Evolutionary conservation across 2,888 invertebrate genomes (phyloP), one percentile per base, ranked within the genome.

Genomic region (Dynastes grantii): DNA sequence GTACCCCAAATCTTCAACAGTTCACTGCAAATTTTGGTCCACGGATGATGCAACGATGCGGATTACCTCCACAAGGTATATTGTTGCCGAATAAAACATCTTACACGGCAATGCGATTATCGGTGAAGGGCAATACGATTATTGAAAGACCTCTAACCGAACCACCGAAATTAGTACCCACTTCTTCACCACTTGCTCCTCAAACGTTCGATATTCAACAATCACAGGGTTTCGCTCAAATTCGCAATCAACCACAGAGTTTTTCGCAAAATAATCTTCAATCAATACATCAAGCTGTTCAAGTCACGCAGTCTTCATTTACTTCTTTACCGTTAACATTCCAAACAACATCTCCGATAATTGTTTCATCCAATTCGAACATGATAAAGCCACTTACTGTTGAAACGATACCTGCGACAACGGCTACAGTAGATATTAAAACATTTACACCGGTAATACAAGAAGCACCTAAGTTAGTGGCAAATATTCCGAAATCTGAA

Each of bases 1-100:
- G 37, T 16, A 49, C 68, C 65, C 65, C 81, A 32, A 75, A 78
- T 76, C 49, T 81, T 32, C 76, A 80, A 67, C 76, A 78, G 64
- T 77, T 76, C 64, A 32, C 71, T 67, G 79, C 82, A 4, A 82
- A 85, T 81, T 76, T 82, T 40, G 89, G 89, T 80, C 89, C 90
- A 68, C 90, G 91, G 84, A 86, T 89, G 79, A 85, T 90, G 64
- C 85, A 85, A 78, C 86, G 86, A 76, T 71, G 84, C 51, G 82
- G 83, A 58, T 55, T 84, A 75, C 83, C 84, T 51, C 83, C 85
- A 13, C 84, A 83, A 80, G 84, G 85, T 11, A 79, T 86, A 65
- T 76, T 86, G 32, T 22, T 78, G 40, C 78, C 78, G 5, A 75
- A 71, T 29, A 78, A 78, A 67, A 78, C 77, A 6, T 79, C 78